These are phyloP conservation scores for Phataginus tricuspis DNA, from an alignment of 2,797 vertebrate species.

Conservation along the genomic window DNA sequence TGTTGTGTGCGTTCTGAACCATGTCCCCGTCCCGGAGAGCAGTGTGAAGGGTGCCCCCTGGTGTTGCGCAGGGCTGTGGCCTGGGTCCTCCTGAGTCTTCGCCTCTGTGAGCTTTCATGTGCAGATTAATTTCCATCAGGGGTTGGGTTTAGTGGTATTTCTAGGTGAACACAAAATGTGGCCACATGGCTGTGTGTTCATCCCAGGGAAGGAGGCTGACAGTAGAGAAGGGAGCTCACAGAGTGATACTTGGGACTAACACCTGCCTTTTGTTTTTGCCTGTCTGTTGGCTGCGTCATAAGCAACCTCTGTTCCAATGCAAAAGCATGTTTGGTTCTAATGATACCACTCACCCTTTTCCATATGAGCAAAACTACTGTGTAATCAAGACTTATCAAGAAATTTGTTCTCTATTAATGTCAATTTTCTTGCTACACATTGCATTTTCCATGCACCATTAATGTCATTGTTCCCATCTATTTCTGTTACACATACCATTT, in stretches of 20 bases:
- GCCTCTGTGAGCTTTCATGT: not conserved
- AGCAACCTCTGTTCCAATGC: not conserved
- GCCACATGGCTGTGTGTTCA: not conserved
- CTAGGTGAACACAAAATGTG: slow-evolving; percentile 16
- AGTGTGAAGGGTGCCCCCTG: not conserved
- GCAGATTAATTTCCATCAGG: not conserved
- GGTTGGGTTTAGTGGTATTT: slow-evolving; percentile 28
- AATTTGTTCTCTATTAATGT: slow-evolving; percentile 24
- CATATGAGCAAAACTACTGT: not conserved
- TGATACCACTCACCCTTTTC: not conserved
- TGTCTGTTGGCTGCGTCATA: not conserved
- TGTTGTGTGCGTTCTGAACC: not conserved
- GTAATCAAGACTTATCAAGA: slow-evolving; percentile 14
- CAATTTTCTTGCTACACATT: slow-evolving; percentile 59
- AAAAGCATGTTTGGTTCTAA: slow-evolving; percentile 34
- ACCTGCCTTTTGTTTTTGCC: not conserved
- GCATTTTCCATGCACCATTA: slow-evolving; percentile 21
- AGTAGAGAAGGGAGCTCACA: not conserved
- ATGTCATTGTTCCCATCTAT: slow-evolving; percentile 11
- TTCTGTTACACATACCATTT: slow-evolving; percentile 37
- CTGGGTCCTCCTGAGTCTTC: not conserved
- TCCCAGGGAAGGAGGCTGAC: not conserved
- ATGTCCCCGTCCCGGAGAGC: not conserved
- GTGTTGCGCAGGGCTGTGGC: not conserved
- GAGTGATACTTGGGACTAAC: not conserved